A percentile compares a stretch with the other conserved stretches of the same genome.
phyloP scores from a whole-genome alignment of 1,140 invertebrate species.

The Plectus sambesii region DNA sequence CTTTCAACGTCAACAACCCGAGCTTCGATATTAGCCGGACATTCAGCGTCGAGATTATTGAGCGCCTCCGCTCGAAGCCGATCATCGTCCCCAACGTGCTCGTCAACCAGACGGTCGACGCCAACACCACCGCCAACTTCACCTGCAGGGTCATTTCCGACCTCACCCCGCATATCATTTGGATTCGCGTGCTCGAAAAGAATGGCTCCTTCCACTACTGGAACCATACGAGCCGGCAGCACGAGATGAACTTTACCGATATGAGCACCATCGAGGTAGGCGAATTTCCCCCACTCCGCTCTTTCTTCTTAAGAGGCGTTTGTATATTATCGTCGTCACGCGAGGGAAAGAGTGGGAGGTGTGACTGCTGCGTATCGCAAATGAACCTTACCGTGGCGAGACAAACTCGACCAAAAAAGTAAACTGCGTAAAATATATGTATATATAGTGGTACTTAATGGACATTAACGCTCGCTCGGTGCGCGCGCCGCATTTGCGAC shows the following conservation, averaged over 20 bases:
- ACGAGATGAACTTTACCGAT: constrained; percentile 33
- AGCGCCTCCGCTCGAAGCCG: constrained; percentile 34
- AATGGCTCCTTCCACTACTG: constrained; percentile 27
- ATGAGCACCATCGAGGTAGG: constrained; percentile 18
- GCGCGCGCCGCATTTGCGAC: too few species aligned
- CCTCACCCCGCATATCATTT: constrained; percentile 40
- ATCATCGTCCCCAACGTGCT: constrained; percentile 40
- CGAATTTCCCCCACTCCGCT: constrained; percentile 2
- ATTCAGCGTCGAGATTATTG: constrained; percentile 35
- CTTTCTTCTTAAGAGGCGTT: background rate
- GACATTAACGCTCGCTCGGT: too few species aligned
- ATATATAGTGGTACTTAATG: too few species aligned
- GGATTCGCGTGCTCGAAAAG: constrained; percentile 30
- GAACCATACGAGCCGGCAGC: constrained; percentile 21
- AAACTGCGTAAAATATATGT: constrained; percentile 11
- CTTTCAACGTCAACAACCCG: constrained; percentile 37
- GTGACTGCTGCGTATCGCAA: too few species aligned
- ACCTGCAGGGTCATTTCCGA: constrained; percentile 42
- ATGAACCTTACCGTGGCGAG: too few species aligned
- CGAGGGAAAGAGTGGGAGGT: too few species aligned
- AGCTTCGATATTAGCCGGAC: constrained; percentile 26
- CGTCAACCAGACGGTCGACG: constrained; percentile 37
- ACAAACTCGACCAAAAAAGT: constrained; percentile 21
- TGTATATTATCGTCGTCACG: too few species aligned
- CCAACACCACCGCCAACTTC: constrained; percentile 41